Base-by-base conservation (phyloP, 1,140 invertebrate genomes). In the Drosophila kikkawai region DNA sequence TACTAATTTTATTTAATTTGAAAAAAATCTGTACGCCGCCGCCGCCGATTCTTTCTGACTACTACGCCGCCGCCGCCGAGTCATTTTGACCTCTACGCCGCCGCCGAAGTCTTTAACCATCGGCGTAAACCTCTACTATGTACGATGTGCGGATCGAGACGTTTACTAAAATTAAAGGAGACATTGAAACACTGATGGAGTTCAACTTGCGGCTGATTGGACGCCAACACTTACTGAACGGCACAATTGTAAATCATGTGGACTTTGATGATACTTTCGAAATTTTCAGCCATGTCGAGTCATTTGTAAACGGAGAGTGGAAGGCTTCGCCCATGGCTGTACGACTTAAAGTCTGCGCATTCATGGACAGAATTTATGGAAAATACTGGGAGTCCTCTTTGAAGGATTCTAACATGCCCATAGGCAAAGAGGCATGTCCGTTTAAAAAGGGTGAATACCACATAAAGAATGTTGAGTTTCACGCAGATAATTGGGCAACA, bases 231-330 rank as follows among this genome's bases (percentile, higher is more conserved):
- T n/a, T 26, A 3, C 8, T 55, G 13, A 55, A 55, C 13, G 34
- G 53, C 19, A 39, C 53, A 9, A 11, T 37, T 9, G 4, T 22
- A 3, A 39, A 0, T 13, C 53, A 55, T 19, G 34, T 39, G 34
- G 53, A 55, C 36, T 7, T 55, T 6, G 53, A 55, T 26, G 19
- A 55, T 11, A 39, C 53, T 3, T 55, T 15, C 15, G 34, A 39
- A 0, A 0, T 39, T 0, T 0, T 0, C 19, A 7, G 1, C 2
- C 1, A 3, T 1, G 0, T 39, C 4, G 19, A 19, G 12, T 0
- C 0, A 22, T 11, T 37, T n/a, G 13, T 22, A 0, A 55, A 55
- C 8, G 53, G 53, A 22, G 36, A 55, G 17, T 55, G 53, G 53
- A 55, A 55, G 13, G 4, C 7, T 7, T 7, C 19, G 5, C 8